These are phyloP conservation scores for Choloepus didactylus DNA, from an alignment of 2,797 vertebrate genomes.

Conservation along the genomic window DNA sequence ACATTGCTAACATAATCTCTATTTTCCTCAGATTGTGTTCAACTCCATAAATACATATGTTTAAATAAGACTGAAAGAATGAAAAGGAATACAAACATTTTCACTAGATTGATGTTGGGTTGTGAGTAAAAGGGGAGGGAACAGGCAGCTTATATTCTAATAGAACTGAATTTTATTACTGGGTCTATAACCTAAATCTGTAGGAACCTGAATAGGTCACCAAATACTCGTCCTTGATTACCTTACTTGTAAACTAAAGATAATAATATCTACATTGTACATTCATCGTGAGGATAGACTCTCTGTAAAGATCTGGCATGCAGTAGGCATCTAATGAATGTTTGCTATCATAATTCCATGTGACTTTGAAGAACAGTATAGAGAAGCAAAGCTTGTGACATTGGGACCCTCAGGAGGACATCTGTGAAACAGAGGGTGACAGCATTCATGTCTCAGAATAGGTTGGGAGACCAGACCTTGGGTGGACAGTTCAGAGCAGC, in stretches of 20 bases:
- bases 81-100: neutral
- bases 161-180: neutral
- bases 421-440: neutral
- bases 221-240: neutral
- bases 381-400: neutral
- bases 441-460: neutral
- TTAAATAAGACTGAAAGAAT: neutral
- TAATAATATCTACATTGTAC: neutral
- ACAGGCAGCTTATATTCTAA: neutral
- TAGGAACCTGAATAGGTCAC: neutral
- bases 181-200: neutral
- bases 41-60: too few species aligned
- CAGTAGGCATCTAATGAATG: neutral
- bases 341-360: neutral
- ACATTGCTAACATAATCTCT: neutral
- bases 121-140: neutral
- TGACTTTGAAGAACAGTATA: neutral
- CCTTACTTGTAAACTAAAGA: conserved; percentile 8
- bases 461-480: neutral
- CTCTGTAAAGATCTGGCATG: neutral
- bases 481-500: too few species aligned
- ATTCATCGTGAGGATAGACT: neutral
- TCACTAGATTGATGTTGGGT: neutral
- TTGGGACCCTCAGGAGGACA: too few species aligned
- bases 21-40: neutral